Evolutionary conservation across 2,113 vertebrate species (phyloP), one percentile per base, ranked within the genome.

Genomic region (Dipodomys spectabilis): DNA sequence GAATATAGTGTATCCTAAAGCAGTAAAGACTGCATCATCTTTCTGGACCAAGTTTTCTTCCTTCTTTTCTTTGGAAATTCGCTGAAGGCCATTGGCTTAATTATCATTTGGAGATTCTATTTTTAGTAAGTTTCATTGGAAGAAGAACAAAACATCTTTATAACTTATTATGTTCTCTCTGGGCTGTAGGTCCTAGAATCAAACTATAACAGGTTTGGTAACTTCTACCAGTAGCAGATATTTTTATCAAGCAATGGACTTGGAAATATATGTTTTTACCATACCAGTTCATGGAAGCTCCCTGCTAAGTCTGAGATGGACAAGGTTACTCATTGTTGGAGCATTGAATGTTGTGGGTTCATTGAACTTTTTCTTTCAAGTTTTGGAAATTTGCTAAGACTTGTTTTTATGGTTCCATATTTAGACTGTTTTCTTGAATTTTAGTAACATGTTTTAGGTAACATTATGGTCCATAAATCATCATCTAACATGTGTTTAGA

Each of bases 121-220:
- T 87, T 79, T 87, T 74, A 53, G 67, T 64, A 11, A 2, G 79
- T 6, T 57, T 89, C 27, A 7, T 60, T 28, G 25, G 23, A 82
- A 27, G 27, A 82, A n/a, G 30, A 85, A 93, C 15, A 45, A 79
- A 85, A 92, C 10, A 0, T 78, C 28, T 88, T 82, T 86, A 57
- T 77, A 80, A 86, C 53, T 84, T 91, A 13, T 7, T 74, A 30
- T 45, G 5, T 53, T 16, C 27, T 90, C 92, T 86, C 79, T 90
- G 74, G 6, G 13, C 23, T 82, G 20, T 28, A 64, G 67, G 27
- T 80, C 60, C 69, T 20, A 82, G 35, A 62, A 35, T 60, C 49
- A 81, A 79, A 71, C 18, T 78, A 11, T 18, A 44, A 6, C 35
- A 68, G 9, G 16, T 2, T 57, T 64, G 68, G 16, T 9, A n/a